Evolutionary conservation across 2,797 vertebrate genomes (phyloP), one percentile per base, ranked within the genome.

Genomic region (Pseudochromis fuscus): DNA sequence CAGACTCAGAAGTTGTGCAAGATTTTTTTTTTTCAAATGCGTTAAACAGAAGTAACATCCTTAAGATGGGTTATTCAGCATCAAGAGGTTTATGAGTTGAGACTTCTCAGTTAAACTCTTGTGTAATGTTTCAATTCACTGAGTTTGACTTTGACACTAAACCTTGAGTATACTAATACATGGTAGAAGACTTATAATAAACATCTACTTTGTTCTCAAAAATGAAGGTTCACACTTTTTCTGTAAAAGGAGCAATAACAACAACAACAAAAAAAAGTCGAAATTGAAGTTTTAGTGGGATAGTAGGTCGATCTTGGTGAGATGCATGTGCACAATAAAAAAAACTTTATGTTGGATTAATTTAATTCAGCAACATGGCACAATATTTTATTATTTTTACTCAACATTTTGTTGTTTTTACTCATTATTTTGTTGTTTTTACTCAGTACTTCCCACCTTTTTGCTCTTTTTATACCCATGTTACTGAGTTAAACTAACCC

Each of bases 1-100:
- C 1, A 12, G 37, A 58, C 11, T 28, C 21, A 46, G 5, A 67
- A 28, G 52, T 30, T 7, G 15, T 49, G 35, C 4, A 21, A 68
- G 33, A 67, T 38, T 53, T 72, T 25, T 12, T 25, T 42, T n/a
- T 8, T 10, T 25, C n/a, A n/a, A n/a, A 46, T 31, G n/a, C 15
- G 23, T 61, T 75, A 50, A 52, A 81, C 40, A 69, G 13, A 70
- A 46, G 18, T 23, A 62, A 19, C 59, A 38, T 57, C 66, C 45
- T 76, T 24, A n/a, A 37, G 44, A 61, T 11, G 4, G 57, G 25
- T 33, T 30, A 42, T 23, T 42, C 19, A 24, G 30, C 28, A 58
- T 59, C 33, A 31, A 72, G 53, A 75, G 64, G 63, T 70, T 81
- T 82, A 63, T n/a, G 3, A n/a, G 1, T 42, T 46, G 8, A 42